phyloP scores from a whole-genome alignment of 92 coral and sea anemone species.

The Bergia sp. region DNA sequence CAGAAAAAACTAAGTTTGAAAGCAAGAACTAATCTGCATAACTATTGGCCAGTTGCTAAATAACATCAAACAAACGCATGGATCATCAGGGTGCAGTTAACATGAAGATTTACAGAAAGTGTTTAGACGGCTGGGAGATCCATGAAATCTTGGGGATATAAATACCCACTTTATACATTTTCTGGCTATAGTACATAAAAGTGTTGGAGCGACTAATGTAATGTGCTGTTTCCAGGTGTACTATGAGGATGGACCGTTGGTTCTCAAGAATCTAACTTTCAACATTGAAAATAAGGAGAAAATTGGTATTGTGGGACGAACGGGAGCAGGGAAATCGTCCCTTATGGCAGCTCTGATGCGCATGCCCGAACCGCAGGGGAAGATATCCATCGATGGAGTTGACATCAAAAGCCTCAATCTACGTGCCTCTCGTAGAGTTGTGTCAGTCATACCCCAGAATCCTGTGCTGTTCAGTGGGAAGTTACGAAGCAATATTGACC shows the following conservation, averaged over 20 bases:
- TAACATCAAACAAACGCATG: too few relatives aligned
- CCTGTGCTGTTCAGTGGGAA: constrained; percentile 58
- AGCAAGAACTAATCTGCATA: too few relatives aligned
- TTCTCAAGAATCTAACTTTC: constrained; percentile 41
- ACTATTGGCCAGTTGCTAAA: too few relatives aligned
- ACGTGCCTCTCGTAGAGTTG: constrained; percentile 48
- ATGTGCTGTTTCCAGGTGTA: constrained; percentile 11
- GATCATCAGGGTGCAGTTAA: too few relatives aligned
- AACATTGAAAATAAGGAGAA: constrained; percentile 30
- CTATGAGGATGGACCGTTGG: constrained; percentile 50
- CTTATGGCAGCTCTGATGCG: too few relatives aligned
- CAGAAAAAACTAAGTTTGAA: too few relatives aligned
- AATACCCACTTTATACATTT: too few relatives aligned
- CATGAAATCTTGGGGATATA: too few relatives aligned
- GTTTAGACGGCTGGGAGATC: too few relatives aligned
- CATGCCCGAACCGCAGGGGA: constrained; percentile 27
- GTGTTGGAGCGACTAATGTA: too few relatives aligned
- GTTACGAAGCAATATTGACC: constrained; percentile 53
- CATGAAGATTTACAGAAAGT: too few relatives aligned
- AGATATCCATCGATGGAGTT: constrained; percentile 46
- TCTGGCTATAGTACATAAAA: too few relatives aligned
- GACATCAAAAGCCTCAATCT: constrained; percentile 48
- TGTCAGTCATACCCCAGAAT: constrained; percentile 54
- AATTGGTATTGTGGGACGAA: not conserved
- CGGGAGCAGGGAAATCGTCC: constrained; percentile 61